Conservation (phyloP, 2,888 invertebrate species). For the Amphiduros pacificus region DNA sequence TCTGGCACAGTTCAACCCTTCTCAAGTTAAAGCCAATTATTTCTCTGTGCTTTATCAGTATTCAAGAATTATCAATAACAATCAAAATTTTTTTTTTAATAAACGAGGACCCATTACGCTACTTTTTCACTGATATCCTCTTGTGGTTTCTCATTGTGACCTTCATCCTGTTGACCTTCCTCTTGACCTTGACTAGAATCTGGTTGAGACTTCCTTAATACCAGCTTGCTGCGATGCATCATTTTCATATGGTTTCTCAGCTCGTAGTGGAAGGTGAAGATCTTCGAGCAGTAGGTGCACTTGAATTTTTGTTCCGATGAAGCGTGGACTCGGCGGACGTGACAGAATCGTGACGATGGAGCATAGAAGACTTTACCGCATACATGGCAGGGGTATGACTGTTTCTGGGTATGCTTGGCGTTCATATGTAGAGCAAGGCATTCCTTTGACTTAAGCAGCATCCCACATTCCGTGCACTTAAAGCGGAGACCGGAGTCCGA, state of each 20-base stretch:
- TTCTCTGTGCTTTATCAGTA: no score
- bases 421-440: slow-evolving; percentile 20
- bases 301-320: slow-evolving; percentile 31
- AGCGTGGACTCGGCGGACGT: slow-evolving; percentile 37
- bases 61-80: no score
- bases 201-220: no score
- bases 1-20: no score
- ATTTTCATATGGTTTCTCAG: slow-evolving; percentile 19
- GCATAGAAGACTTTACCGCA: slow-evolving; percentile 41
- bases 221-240: slow-evolving; percentile 20
- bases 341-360: slow-evolving; percentile 38
- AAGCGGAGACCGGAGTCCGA: slow-evolving; percentile 5
- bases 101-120: no score
- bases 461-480: slow-evolving; percentile 11
- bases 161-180: no score
- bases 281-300: slow-evolving; percentile 14
- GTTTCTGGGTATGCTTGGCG: slow-evolving; percentile 21
- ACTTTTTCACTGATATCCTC: no score
- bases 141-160: no score
- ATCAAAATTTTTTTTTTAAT: no score
- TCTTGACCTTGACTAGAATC: no score
- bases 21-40: no score
- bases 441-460: slow-evolving; percentile 17
- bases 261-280: slow-evolving; percentile 20
- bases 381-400: slow-evolving; percentile 29